Conservation (phyloP, 2,113 vertebrate genomes). For the Heterotis niloticus region DNA sequence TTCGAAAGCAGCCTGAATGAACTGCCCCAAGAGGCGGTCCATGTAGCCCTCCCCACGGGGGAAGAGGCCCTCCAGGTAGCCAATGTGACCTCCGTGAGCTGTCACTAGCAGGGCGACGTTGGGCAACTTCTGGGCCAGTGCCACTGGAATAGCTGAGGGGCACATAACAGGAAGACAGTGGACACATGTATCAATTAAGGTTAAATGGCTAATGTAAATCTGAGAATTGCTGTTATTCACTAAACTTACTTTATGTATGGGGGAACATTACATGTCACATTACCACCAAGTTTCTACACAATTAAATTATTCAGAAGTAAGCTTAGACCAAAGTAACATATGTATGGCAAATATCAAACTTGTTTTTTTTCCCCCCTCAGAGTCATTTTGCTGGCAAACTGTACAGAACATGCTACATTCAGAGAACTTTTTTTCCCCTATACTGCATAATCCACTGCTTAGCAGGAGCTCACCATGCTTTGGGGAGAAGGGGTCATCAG, state of each 20-base stretch:
- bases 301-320: too few species aligned
- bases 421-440: background rate
- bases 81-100: constrained; percentile 69
- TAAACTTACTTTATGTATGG: too few species aligned
- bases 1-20: constrained; percentile 58
- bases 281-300: too few species aligned
- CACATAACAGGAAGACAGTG: background rate
- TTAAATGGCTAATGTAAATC: too few species aligned
- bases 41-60: constrained; percentile 63
- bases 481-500: constrained; percentile 77
- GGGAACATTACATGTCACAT: too few species aligned
- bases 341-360: background rate
- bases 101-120: constrained; percentile 70
- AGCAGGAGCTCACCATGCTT: constrained; percentile 48
- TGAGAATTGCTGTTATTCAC: too few species aligned
- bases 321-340: background rate
- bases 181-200: background rate
- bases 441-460: background rate
- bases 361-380: background rate
- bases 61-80: constrained; percentile 74
- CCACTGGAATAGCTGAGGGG: constrained; percentile 63
- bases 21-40: constrained; percentile 68
- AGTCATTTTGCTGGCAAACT: background rate
- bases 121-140: constrained; percentile 49
- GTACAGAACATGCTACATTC: background rate